These are phyloP conservation scores for Stramonita haemastoma DNA, from an alignment of 2,888 invertebrate species.

Conservation along the genomic window DNA sequence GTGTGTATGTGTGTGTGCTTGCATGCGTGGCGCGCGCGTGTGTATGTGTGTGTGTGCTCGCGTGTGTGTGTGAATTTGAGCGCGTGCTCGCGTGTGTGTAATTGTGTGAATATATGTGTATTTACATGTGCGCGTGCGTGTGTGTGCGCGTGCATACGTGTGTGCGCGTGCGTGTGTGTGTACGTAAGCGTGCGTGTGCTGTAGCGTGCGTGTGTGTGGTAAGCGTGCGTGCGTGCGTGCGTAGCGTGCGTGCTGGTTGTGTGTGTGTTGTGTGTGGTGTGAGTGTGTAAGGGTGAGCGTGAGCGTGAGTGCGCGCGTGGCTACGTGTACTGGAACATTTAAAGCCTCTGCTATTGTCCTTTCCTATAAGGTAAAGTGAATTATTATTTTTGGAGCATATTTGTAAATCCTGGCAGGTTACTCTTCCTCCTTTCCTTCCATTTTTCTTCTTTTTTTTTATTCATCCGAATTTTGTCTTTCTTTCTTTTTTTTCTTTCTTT, in stretches of 20 bases:
- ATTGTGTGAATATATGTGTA: neutral
- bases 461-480: neutral
- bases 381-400: too few species aligned
- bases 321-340: too few species aligned
- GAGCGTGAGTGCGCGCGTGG: too few species aligned
- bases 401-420: too few species aligned
- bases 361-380: too few species aligned
- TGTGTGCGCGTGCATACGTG: neutral
- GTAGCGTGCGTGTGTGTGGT: neutral
- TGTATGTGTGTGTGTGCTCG: neutral
- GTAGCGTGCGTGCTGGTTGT: too few species aligned
- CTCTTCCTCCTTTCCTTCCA: neutral
- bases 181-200: neutral
- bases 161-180: neutral
- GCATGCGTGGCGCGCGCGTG: neutral
- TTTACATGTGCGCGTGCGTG: neutral
- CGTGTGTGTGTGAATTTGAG: neutral
- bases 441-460: neutral
- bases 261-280: too few species aligned
- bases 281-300: too few species aligned
- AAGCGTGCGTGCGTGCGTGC: too few species aligned
- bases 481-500: neutral
- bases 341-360: too few species aligned
- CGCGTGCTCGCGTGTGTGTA: neutral
- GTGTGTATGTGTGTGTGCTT: neutral